Evolutionary conservation across 2,797 vertebrate genomes (phyloP), one percentile per base, ranked within the genome.

Genomic region (Anableps anableps): DNA sequence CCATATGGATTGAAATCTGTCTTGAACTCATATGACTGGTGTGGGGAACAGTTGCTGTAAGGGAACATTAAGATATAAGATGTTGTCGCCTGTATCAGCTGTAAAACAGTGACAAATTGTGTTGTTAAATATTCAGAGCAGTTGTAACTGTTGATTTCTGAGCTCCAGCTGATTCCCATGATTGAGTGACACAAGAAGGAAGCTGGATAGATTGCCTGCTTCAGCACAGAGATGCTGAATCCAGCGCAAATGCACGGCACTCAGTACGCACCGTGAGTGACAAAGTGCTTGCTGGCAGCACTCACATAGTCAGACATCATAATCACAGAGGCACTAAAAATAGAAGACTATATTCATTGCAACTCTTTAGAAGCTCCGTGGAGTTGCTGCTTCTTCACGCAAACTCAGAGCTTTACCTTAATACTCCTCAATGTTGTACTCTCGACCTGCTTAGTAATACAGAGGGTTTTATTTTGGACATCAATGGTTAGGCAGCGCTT

Each of bases 321-420:
- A 94, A 94, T 94, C 89, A 92, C 82, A 92, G 89, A 92, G 80
- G 66, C 82, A 84, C 92, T 94, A 92, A 92, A 94, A 94, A 94
- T 93, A 94, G 87, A 82, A 62, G 21, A 72, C 71, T 50, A 36
- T 84, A 84, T 90, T 91, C 83, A 83, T 84, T 88, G 89, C 82
- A 86, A 85, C 85, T 76, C 84, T 90, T 85, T 13, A 64, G 85
- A 90, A 87, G 75, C 88, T 87, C 23, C 78, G 21, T 83, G 74
- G 80, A 83, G 86, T 91, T 88, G 78, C 82, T 88, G 77, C 72
- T 80, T 71, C 78, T 80, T 84, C 72, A 50, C 78, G 76, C 47
- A 31, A 3, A 13, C 71, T 81, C 13, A 17, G 84, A 84, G 74
- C 85, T 88, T 83, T 78, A 77, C 76, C 50, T 75, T 72, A 68